These are phyloP conservation scores for Corvus cornix DNA, from an alignment of 2,113 vertebrate species.

Conservation along the genomic window DNA sequence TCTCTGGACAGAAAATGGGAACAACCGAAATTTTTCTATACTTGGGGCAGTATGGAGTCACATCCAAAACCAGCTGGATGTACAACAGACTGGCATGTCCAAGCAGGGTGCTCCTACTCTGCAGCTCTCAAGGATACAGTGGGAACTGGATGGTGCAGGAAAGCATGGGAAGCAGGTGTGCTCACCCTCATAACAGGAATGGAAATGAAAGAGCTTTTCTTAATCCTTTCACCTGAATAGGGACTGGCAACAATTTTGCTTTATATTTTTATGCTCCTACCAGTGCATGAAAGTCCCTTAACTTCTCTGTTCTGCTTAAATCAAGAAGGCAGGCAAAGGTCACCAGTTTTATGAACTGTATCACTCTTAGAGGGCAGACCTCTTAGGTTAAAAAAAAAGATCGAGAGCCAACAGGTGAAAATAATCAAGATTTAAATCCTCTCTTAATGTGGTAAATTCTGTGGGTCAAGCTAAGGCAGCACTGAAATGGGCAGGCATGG, in stretches of 20 bases:
- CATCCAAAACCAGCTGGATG: not conserved
- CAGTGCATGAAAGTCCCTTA: not conserved
- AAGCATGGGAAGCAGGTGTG: not conserved
- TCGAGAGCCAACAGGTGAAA: slow-evolving; percentile 22
- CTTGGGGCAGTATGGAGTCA: not conserved
- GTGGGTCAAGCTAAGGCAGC: not conserved
- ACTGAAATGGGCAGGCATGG: not conserved
- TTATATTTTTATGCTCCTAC: not conserved
- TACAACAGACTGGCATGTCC: not conserved
- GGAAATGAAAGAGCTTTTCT: not conserved
- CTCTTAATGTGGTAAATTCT: slow-evolving; percentile 35
- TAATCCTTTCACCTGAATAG: not conserved
- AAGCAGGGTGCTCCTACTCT: not conserved
- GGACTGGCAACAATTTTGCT: not conserved
- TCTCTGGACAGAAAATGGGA: not conserved
- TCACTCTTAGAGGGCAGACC: not conserved
- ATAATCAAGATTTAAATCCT: slow-evolving; percentile 44
- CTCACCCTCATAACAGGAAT: not conserved
- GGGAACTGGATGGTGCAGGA: not conserved
- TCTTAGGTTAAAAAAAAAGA: not conserved
- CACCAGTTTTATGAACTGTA: slow-evolving; percentile 24
- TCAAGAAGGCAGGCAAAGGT: slow-evolving; percentile 47
- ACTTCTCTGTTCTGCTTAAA: not conserved
- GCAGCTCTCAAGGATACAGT: not conserved
- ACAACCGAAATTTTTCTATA: not conserved